Evolutionary conservation across 2,113 vertebrate genomes (phyloP).

Genomic region (Elachura formosa): DNA sequence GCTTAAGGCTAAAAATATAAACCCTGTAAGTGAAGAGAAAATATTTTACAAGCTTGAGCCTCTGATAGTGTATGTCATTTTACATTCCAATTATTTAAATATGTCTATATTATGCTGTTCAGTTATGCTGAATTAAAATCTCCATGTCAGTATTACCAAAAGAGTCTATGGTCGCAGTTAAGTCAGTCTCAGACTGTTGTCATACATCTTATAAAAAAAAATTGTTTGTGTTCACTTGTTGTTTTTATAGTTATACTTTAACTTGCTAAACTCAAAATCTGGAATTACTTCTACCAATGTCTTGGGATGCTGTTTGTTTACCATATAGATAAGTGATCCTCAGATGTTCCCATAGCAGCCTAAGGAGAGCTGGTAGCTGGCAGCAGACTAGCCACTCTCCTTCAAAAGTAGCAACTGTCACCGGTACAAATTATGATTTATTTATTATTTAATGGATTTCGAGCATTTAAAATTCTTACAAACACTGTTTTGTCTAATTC

Average conservation of each 20-base stretch:
- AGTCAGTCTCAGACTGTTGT: neutral
- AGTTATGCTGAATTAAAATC: neutral
- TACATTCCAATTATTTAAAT: neutral
- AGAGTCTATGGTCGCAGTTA: neutral
- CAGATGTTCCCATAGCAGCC: neutral
- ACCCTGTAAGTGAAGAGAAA: neutral
- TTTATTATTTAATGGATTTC: conserved; percentile 48
- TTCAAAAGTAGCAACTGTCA: neutral
- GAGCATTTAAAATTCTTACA: conserved; percentile 13
- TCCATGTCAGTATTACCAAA: neutral
- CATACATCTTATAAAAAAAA: neutral
- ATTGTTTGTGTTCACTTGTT: neutral
- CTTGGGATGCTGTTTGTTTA: neutral
- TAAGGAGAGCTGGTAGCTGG: neutral
- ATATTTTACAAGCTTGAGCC: neutral
- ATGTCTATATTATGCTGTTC: neutral
- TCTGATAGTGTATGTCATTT: neutral
- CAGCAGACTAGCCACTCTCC: neutral
- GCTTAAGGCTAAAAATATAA: neutral
- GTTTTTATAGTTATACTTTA: neutral
- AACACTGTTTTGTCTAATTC: conserved; percentile 29
- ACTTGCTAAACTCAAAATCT: neutral
- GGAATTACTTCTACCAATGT: neutral
- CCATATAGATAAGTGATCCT: neutral
- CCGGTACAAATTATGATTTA: neutral